Conservation (phyloP, 2,888 invertebrate genomes). For the Ischnus inquisitorius region DNA sequence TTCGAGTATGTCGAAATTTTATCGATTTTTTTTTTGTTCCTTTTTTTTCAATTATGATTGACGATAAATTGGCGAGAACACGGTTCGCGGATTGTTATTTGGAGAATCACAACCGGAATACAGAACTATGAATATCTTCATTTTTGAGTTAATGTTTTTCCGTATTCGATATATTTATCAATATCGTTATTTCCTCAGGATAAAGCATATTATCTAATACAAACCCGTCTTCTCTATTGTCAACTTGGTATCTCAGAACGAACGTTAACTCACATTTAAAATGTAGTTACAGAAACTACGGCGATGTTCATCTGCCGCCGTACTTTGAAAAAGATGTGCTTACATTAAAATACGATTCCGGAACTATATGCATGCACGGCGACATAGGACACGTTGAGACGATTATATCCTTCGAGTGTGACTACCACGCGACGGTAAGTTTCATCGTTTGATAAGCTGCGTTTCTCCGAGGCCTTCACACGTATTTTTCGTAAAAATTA, state of each 20-base stretch:
- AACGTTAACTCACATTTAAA: neutral
- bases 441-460: neutral
- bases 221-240: neutral
- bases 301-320: conserved; percentile 53
- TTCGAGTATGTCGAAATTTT: conserved; percentile 27
- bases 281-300: conserved; percentile 64
- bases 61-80: too few species aligned
- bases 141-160: neutral
- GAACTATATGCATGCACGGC: conserved; percentile 71
- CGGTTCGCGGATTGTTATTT: too few species aligned
- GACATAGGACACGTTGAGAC: conserved; percentile 69
- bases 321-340: conserved; percentile 54
- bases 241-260: neutral
- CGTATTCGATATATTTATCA: neutral
- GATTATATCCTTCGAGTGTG: conserved; percentile 79
- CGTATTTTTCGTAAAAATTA: conserved; percentile 29
- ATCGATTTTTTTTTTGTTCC: too few species aligned
- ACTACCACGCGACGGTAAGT: conserved; percentile 75
- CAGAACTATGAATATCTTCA: too few species aligned
- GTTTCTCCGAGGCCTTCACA: neutral
- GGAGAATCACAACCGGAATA: too few species aligned
- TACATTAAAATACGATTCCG: conserved; percentile 72
- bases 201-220: too few species aligned
- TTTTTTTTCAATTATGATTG: too few species aligned
- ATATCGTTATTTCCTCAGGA: too few species aligned